These are phyloP conservation scores for Calameuta pallipes DNA, from an alignment of 2,888 invertebrate species.

Conservation along the genomic window DNA sequence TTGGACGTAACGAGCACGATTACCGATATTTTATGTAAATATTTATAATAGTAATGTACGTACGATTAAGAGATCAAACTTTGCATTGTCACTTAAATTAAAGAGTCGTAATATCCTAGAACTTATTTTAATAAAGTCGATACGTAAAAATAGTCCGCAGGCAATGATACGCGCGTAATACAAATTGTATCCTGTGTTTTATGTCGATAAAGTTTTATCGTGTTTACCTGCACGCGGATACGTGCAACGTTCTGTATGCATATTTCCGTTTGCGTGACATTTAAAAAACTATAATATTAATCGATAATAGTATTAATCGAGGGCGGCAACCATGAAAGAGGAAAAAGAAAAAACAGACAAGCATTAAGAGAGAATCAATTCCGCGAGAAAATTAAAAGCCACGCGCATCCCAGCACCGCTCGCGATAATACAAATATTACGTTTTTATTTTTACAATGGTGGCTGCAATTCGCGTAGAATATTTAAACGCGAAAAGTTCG, in stretches of 20 bases:
- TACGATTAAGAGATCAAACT: slow-evolving; percentile 61
- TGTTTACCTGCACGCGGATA: not conserved
- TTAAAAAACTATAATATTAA: not conserved
- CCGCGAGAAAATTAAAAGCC: not conserved
- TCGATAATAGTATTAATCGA: not conserved
- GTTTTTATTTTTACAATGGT: not conserved
- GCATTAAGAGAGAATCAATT: not conserved
- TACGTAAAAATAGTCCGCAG: not conserved
- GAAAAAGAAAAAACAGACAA: not conserved
- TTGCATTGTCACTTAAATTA: slow-evolving; percentile 51
- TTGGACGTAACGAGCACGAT: slow-evolving; percentile 11
- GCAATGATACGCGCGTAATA: not conserved
- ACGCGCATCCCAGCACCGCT: not conserved
- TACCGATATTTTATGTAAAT: slow-evolving; percentile 28
- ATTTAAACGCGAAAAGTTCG: not conserved
- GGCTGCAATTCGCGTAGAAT: not conserved
- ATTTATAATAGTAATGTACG: slow-evolving; percentile 40
- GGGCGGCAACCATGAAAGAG: not conserved
- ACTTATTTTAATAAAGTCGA: not conserved
- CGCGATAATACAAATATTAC: not conserved
- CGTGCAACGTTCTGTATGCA: not conserved
- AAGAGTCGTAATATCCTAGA: not conserved
- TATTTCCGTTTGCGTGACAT: not conserved
- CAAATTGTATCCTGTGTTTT: not conserved
- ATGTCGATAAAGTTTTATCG: not conserved